Evolutionary conservation across 2,888 invertebrate species (phyloP).

Genomic region (Tenodera sinensis): DNA sequence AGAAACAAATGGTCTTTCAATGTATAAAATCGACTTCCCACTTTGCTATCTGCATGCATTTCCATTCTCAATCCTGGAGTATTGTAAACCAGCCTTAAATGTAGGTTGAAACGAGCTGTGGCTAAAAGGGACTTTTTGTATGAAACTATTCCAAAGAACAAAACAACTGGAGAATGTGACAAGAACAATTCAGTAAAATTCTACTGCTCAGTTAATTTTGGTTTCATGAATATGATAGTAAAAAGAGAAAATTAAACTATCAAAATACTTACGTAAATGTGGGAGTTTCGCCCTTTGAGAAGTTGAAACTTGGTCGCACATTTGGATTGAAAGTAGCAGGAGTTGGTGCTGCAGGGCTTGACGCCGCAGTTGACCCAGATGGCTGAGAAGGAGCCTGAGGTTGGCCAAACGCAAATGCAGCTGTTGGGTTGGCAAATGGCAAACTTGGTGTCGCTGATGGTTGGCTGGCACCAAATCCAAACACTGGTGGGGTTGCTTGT

Average conservation of each 20-base stretch:
- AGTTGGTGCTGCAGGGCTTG: neutral
- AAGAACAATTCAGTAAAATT: no score
- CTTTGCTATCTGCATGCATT: no score
- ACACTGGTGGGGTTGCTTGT: slow-evolving; percentile 4
- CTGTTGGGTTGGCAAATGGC: neutral
- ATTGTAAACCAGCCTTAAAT: no score
- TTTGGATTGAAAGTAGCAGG: slow-evolving; percentile 45
- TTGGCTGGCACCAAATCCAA: slow-evolving; percentile 11
- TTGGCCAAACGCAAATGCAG: slow-evolving; percentile 1
- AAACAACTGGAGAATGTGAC: no score
- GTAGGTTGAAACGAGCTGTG: no score
- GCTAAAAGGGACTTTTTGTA: no score
- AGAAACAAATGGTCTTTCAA: no score
- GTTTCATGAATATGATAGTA: no score
- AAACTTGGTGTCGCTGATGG: neutral
- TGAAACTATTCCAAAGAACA: no score
- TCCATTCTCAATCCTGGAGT: no score
- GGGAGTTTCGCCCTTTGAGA: slow-evolving; percentile 47
- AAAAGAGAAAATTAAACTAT: neutral
- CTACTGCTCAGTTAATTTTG: neutral
- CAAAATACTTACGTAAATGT: slow-evolving; percentile 48
- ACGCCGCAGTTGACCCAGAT: neutral
- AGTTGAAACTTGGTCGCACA: slow-evolving; percentile 49
- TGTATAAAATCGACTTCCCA: no score
- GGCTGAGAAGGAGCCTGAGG: neutral